Base-by-base conservation (phyloP, 2,888 invertebrate genomes). In the Schizaphis graminum region DNA sequence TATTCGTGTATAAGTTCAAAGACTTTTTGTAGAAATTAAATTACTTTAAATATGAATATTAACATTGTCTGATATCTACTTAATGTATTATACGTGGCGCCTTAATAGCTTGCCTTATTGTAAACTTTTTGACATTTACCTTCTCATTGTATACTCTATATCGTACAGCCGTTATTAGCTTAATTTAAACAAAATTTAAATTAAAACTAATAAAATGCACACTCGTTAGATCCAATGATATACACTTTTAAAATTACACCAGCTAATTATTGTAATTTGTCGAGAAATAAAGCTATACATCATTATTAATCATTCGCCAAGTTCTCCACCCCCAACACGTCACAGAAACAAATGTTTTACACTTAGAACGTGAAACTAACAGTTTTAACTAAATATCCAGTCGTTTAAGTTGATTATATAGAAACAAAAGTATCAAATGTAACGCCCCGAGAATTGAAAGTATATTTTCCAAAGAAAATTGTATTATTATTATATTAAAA, bases 361-460 rank as follows among this genome's bases (percentile, higher is more conserved):
- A 10, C 16, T 28, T 44, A 28, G 8, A 61, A n/a, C 13, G n/a
- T 85, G 35, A 28, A 77, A 77, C 49, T 24, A 26, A 28, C 35
- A 91, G 41, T 49, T 91, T n/a, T 24, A 77, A 91, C 53, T 77
- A 84, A 67, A 41, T 91, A 21, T 28, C 77, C 26, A 41, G 77
- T 84, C 49, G 41, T 41, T 56, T 41, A 56, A 91, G 44, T 85
- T 44, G 85, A 91, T 91, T 85, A 57, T n/a, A 57, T 28, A 44
- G 28, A 61, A 35, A 77, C 57, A 57, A 57, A 84, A 67, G 26
- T 91, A 84, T 41, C 13, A 4, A 41, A 16, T 26, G 84, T 26
- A 41, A n/a, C 84, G 35, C 56, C 41, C 84, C 26, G 10, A 28
- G 11, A 28, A 91, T 91, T 47, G 21, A 91, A 44, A 85, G 0